Evolutionary conservation across 2,888 invertebrate species (phyloP).

Genomic region (Patella caerulea): DNA sequence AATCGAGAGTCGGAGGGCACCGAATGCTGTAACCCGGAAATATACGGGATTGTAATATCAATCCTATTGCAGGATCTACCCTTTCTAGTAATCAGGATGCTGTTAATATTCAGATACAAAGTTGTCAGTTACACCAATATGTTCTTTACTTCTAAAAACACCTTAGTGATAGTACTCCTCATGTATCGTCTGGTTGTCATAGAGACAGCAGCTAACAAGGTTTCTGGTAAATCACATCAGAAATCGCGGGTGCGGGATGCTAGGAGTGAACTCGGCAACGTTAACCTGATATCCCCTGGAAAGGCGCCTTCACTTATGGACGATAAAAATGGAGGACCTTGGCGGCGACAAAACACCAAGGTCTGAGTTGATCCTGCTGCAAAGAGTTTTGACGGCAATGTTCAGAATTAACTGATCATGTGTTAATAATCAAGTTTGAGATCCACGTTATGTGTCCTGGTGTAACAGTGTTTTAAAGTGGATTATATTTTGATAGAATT

Average conservation of each 20-base stretch:
- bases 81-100: constrained; percentile 84
- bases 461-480: no score
- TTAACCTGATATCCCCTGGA: not conserved
- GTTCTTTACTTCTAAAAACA: constrained; percentile 94
- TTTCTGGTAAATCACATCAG: not conserved
- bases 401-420: no score
- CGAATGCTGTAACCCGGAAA: constrained; percentile 58
- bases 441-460: no score
- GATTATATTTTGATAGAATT: no score
- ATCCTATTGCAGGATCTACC: constrained; percentile 88
- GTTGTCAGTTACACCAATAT: constrained; percentile 96
- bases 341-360: not conserved
- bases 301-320: not conserved
- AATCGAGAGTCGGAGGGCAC: constrained; percentile 23
- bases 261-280: not conserved
- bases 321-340: not conserved
- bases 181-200: constrained; percentile 80
- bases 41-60: constrained; percentile 85
- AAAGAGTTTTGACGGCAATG: no score
- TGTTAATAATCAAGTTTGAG: no score
- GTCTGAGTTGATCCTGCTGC: not conserved
- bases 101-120: constrained; percentile 88
- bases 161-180: constrained; percentile 88
- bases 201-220: not conserved
- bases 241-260: constrained; percentile 3